Percentiles rank a stretch among this genome's conserved stretches.
Evolutionary conservation across 2,888 invertebrate genomes (phyloP).

Genomic region (Cecidostiba fungosa): DNA sequence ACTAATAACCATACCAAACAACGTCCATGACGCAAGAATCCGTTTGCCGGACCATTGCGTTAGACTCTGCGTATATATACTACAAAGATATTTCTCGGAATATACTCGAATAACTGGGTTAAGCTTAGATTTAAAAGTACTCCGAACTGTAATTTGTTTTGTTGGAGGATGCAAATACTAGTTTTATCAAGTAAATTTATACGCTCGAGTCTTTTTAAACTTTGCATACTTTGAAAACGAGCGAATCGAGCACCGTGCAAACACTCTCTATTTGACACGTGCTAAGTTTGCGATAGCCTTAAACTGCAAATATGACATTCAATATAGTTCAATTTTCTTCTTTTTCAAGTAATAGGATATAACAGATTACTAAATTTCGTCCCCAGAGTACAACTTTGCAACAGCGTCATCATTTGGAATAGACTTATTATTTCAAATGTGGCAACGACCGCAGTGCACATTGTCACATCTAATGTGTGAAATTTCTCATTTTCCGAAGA

Average conservation of each 20-base stretch:
- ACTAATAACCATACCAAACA: not conserved
- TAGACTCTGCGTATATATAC: not conserved
- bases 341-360: not conserved
- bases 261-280: not conserved
- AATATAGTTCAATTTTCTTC: not conserved
- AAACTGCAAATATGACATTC: not conserved
- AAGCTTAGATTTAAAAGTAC: not conserved
- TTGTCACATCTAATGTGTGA: not conserved
- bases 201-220: not conserved
- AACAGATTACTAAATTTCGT: not conserved
- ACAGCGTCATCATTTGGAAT: not conserved
- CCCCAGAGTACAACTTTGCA: not conserved
- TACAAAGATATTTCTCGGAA: not conserved
- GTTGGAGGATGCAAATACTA: not conserved
- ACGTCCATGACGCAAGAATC: not conserved
- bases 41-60: slow-evolving; percentile 4
- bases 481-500: not conserved
- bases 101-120: not conserved
- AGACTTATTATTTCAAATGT: not conserved
- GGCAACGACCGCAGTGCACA: not conserved
- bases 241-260: not conserved
- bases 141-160: not conserved
- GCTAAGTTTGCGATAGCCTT: not conserved
- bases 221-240: not conserved
- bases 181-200: not conserved